Percentiles rank a stretch among this genome's conserved stretches.
These are phyloP conservation scores for Julus scandinavius DNA, from an alignment of 2,888 invertebrate genomes.

Conservation along the genomic window DNA sequence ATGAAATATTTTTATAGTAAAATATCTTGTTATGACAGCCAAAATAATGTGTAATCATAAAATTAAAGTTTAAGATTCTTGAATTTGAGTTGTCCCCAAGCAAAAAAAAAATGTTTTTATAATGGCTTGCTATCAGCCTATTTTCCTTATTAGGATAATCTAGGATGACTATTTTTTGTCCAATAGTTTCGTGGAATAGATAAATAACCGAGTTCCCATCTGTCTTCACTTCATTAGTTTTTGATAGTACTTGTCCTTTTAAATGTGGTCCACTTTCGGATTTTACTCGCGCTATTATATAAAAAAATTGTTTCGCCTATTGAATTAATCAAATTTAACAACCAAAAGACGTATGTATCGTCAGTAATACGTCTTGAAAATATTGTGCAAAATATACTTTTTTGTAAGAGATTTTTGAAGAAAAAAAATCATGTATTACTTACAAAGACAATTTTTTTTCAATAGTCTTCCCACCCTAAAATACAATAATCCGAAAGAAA, in stretches of 20 bases:
- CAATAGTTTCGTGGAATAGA: conserved; percentile 10
- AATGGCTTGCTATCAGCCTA: conserved; percentile 14
- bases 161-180: conserved; percentile 26
- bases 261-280: conserved; percentile 13
- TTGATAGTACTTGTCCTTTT: background rate
- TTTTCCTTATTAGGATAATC: conserved; percentile 43
- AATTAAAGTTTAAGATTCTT: conserved; percentile 13
- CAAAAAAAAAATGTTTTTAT: background rate
- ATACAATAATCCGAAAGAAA: no score
- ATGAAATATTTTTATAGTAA: background rate
- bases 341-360: background rate
- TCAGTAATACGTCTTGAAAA: no score
- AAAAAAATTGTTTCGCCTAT: background rate
- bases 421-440: background rate
- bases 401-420: no score
- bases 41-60: conserved; percentile 46
- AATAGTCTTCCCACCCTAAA: background rate
- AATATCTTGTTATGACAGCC: conserved; percentile 22
- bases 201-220: conserved; percentile 6
- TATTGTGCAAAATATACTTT: no score
- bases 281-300: background rate
- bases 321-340: background rate
- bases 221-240: background rate
- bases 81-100: conserved; percentile 5
- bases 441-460: background rate